These are phyloP conservation scores for Lynx canadensis DNA, from an alignment of 2,113 vertebrate species.

Conservation along the genomic window DNA sequence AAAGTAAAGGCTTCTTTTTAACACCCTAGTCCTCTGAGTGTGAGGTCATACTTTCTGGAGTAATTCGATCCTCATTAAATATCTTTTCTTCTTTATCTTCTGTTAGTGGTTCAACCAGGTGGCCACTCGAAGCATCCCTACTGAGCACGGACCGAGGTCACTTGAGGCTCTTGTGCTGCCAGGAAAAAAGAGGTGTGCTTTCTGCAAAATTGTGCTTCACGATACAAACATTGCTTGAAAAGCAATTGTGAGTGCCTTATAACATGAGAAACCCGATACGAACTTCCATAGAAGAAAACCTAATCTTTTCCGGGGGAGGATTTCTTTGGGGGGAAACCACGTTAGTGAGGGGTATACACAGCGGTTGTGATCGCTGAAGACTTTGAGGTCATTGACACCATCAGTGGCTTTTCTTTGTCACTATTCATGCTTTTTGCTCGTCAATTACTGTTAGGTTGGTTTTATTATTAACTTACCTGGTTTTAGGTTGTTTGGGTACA, in stretches of 20 bases:
- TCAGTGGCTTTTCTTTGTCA: background rate
- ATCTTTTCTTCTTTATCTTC: constrained; percentile 19
- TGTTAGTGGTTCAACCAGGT: background rate
- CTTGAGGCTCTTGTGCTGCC: background rate
- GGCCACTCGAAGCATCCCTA: background rate
- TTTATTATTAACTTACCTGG: too few species aligned
- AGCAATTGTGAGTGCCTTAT: background rate
- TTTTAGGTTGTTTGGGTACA: background rate
- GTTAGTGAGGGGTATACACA: background rate
- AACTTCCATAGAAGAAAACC: background rate
- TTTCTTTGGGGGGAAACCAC: too few species aligned
- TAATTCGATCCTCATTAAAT: background rate
- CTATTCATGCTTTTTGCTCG: background rate
- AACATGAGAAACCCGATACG: background rate
- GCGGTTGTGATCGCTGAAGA: too few species aligned
- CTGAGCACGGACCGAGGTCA: background rate
- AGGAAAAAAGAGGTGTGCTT: background rate
- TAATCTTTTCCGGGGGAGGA: background rate
- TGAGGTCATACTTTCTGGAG: background rate
- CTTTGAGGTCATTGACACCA: background rate
- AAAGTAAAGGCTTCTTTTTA: background rate
- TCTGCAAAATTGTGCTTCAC: background rate
- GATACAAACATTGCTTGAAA: background rate
- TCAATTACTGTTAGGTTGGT: background rate
- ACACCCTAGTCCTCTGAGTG: background rate